Conservation (phyloP, 2,113 vertebrate species). For the Orycteropus afer region DNA sequence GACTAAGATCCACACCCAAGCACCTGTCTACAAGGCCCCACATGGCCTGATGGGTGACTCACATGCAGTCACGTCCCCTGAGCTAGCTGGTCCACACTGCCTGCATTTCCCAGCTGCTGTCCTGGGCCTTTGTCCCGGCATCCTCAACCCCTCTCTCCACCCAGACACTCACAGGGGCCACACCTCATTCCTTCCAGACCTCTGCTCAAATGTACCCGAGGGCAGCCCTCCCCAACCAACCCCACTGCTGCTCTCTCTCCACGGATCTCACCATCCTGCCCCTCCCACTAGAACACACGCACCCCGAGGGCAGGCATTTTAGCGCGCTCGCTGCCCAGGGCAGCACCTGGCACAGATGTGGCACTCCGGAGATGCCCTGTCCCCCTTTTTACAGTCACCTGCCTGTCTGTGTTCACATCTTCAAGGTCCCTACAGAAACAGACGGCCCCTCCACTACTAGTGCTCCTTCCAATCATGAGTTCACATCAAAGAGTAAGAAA, state of each 20-base stretch:
- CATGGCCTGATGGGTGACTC: no score
- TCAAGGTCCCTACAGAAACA: background rate
- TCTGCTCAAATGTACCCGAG: background rate
- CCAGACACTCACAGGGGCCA: background rate
- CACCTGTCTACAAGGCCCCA: background rate
- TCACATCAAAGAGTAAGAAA: background rate
- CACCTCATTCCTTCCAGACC: background rate
- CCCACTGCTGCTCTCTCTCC: no score
- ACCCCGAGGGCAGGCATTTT: no score
- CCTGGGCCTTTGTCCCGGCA: background rate
- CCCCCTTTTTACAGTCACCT: background rate
- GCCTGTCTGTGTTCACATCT: background rate
- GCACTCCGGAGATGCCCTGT: no score
- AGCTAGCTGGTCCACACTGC: accelerated
- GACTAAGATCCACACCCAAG: background rate
- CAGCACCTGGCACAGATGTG: no score
- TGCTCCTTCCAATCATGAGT: background rate
- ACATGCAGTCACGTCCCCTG: background rate
- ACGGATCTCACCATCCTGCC: no score
- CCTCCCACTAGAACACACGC: no score
- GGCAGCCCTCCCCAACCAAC: background rate
- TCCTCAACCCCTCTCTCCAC: background rate
- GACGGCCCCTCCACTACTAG: no score
- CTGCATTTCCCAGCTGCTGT: background rate
- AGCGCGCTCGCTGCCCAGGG: no score